A percentile compares a stretch with the other conserved stretches of the same genome.
Conservation (phyloP, 2,797 vertebrate species). For the Momotus momota region DNA sequence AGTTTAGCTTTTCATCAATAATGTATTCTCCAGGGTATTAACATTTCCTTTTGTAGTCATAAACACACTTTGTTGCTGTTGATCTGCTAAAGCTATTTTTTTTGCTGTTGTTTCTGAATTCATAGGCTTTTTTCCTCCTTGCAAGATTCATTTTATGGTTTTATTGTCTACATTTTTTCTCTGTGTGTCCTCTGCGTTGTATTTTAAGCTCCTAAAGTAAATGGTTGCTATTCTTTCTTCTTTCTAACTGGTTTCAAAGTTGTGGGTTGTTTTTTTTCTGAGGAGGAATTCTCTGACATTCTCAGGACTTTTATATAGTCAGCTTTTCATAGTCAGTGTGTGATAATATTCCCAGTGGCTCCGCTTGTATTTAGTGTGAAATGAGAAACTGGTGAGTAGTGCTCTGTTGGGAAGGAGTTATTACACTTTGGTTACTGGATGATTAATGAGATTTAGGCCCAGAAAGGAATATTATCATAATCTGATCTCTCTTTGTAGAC, state of each 20-base stretch:
- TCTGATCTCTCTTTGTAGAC: neutral
- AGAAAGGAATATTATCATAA: neutral
- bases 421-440: neutral
- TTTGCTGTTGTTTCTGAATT: neutral
- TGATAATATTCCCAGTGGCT: neutral
- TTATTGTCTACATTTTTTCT: neutral
- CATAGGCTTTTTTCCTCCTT: neutral
- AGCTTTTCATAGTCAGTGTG: neutral
- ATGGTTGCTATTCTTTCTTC: neutral
- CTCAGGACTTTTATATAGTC: neutral
- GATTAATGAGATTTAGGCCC: conserved; percentile 5
- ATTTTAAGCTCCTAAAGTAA: neutral
- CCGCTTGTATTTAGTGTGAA: neutral
- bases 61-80: neutral
- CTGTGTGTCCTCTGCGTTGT: neutral
- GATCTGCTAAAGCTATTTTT: neutral
- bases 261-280: neutral
- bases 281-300: neutral
- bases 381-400: neutral
- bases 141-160: neutral
- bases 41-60: neutral
- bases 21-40: neutral
- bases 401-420: neutral
- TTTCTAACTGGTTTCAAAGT: neutral
- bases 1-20: neutral